Base-by-base conservation (phyloP, 1,140 invertebrate species). In the Drosophila gunungcola region DNA sequence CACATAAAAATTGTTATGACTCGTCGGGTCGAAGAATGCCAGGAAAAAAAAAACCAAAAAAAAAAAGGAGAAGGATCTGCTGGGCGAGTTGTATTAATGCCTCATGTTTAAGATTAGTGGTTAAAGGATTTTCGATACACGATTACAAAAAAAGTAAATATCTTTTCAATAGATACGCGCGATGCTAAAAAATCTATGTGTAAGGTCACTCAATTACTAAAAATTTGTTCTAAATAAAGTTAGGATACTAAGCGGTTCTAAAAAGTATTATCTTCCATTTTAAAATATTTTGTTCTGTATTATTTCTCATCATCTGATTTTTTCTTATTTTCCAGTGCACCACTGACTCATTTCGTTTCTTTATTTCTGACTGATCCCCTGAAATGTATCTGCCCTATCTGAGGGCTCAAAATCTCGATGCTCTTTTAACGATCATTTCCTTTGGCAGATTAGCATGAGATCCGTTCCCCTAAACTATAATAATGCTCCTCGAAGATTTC, bases 1-100 rank as follows among this genome's bases (percentile, higher is more conserved):
- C 12, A 41, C 63, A 51, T 68, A 75, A 77, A 76, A 77, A 61
- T 57, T 77, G 62, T 69, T 76, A 77, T 76, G 74, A 76, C 72
- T 67, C 36, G 60, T 5, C 5, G 38, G 64, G 27, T 13, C 29
- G 34, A 43, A 49, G 34, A 73, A 73, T 54, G 63, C 38, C 54
- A 51, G 54, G 13, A 6, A 60, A 32, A 16, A 16, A 36, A 21
- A 21, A 21, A n/a, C n/a, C n/a, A 21, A 21, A 21, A 46, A 32
- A 12, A 39, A 57, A 27, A 16, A 42, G 13, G 29, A 55, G 34
- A 38, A 56, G 64, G 60, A 63, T 60, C 54, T 58, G 60, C 1
- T 32, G 10, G 12, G 60, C 27, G 13, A 29, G 27, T 63, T 25
- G 54, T 32, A 12, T 63, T 43, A 25, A 25, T 57, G 27, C n/a